Conservation (phyloP, 2,113 vertebrate genomes). For the Pachypanchax playfairii region DNA sequence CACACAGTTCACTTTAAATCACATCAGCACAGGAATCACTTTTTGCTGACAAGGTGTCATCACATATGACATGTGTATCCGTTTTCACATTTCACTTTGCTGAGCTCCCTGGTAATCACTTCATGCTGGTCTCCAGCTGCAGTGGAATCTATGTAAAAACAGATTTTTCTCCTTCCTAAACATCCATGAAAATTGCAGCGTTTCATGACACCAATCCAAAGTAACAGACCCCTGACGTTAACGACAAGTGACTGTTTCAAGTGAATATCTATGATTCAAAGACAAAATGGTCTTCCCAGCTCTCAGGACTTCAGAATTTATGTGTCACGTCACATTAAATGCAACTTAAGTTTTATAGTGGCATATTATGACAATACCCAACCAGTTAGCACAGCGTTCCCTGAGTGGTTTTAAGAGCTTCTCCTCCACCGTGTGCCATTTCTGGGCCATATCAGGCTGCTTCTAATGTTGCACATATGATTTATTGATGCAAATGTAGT, state of each 20-base stretch:
- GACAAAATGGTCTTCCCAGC: background rate
- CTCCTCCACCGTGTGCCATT: conserved; percentile 32
- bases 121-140: conserved; percentile 28
- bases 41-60: background rate
- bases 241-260: conserved; percentile 29
- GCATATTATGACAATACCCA: conserved; percentile 20
- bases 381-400: conserved; percentile 28
- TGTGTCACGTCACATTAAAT: conserved; percentile 18
- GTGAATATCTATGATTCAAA: conserved; percentile 23
- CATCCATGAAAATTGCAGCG: conserved; percentile 34
- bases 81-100: conserved; percentile 8
- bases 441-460: too few relatives aligned
- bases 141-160: conserved; percentile 30
- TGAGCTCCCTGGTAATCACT: conserved; percentile 11
- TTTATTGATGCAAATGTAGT: too few relatives aligned
- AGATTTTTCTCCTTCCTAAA: conserved; percentile 11
- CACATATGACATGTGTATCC: conserved; percentile 27
- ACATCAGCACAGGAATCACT: background rate
- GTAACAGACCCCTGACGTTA: conserved; percentile 28
- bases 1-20: background rate
- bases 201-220: conserved; percentile 38
- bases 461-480: too few relatives aligned
- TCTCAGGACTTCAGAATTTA: conserved; percentile 17
- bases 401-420: conserved; percentile 26
- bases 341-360: conserved; percentile 15